A percentile compares a stretch with the other conserved stretches of the same genome.
Conservation (phyloP, 2,888 invertebrate species). For the Galerucella calmariensis region DNA sequence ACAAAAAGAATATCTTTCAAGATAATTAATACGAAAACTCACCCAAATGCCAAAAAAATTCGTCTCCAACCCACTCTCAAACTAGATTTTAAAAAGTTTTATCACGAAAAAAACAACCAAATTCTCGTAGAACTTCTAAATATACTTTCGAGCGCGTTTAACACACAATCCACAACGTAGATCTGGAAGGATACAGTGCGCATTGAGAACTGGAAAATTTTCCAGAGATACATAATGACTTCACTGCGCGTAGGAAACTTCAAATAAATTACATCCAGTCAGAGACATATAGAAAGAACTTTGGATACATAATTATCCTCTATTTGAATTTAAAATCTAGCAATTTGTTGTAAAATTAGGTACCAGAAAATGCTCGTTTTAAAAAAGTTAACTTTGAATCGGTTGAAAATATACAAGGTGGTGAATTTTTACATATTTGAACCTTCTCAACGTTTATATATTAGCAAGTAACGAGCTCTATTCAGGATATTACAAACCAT, state of each 20-base stretch:
- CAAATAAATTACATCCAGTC: slow-evolving; percentile 14
- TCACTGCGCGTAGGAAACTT: slow-evolving; percentile 13
- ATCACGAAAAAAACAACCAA: neutral
- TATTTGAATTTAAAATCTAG: neutral
- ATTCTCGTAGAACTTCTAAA: neutral
- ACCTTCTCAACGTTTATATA: too few species aligned
- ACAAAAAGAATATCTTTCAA: too few species aligned
- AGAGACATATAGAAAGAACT: neutral
- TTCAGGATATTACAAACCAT: too few species aligned
- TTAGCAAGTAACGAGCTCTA: too few species aligned
- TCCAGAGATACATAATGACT: neutral
- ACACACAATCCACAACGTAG: neutral
- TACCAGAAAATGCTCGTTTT: too few species aligned
- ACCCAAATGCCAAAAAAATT: too few species aligned
- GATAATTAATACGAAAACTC: too few species aligned
- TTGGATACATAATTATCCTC: neutral
- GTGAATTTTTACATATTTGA: too few species aligned
- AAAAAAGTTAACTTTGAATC: too few species aligned
- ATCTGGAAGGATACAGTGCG: slow-evolving; percentile 2
- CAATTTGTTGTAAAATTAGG: neutral
- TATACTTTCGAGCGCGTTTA: neutral
- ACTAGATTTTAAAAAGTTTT: too few species aligned
- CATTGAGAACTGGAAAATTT: slow-evolving; percentile 16
- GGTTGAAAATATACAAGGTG: too few species aligned
- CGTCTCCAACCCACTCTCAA: too few species aligned